A percentile compares a stretch with the other conserved stretches of the same genome.
These are phyloP conservation scores for Lerista edwardsae DNA, from an alignment of 2,797 vertebrate species.

Conservation along the genomic window DNA sequence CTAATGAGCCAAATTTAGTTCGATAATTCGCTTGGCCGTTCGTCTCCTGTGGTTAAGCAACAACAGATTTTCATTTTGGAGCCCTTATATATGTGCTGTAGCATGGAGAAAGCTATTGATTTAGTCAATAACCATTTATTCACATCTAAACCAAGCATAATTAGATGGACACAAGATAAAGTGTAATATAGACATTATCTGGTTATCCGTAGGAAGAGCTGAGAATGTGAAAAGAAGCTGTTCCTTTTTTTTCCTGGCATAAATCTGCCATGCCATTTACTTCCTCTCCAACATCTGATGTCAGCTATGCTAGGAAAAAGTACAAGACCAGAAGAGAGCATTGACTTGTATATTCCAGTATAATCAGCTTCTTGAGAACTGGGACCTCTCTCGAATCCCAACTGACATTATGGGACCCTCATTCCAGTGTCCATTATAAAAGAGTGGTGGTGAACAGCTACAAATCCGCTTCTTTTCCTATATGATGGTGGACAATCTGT, in stretches of 20 bases:
- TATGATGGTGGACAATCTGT: no score
- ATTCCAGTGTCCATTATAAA: no score
- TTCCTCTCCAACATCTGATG: slow-evolving; percentile 38
- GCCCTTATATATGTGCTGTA: slow-evolving; percentile 52
- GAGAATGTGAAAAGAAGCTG: slow-evolving; percentile 36
- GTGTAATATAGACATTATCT: slow-evolving; percentile 57
- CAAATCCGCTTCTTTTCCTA: no score
- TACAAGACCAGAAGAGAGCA: slow-evolving; percentile 23
- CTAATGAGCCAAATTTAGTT: slow-evolving; percentile 56
- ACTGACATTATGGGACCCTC: no score
- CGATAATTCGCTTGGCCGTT: slow-evolving; percentile 49
- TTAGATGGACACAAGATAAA: slow-evolving; percentile 59
- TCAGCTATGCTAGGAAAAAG: slow-evolving; percentile 34
- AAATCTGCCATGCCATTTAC: slow-evolving; percentile 28
- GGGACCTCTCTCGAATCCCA: no score
- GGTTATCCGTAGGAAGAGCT: slow-evolving; percentile 51
- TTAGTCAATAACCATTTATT: slow-evolving; percentile 64
- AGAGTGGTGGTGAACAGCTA: no score
- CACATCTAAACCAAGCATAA: slow-evolving; percentile 56
- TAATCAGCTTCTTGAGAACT: no score
- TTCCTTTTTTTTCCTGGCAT: slow-evolving; percentile 26
- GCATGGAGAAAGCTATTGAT: slow-evolving; percentile 59
- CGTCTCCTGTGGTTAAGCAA: slow-evolving; percentile 45
- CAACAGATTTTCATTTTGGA: slow-evolving; percentile 52
- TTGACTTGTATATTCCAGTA: neutral